Base-by-base conservation (phyloP, 2,888 invertebrate species). In the Anoplius nigerrimus region DNA sequence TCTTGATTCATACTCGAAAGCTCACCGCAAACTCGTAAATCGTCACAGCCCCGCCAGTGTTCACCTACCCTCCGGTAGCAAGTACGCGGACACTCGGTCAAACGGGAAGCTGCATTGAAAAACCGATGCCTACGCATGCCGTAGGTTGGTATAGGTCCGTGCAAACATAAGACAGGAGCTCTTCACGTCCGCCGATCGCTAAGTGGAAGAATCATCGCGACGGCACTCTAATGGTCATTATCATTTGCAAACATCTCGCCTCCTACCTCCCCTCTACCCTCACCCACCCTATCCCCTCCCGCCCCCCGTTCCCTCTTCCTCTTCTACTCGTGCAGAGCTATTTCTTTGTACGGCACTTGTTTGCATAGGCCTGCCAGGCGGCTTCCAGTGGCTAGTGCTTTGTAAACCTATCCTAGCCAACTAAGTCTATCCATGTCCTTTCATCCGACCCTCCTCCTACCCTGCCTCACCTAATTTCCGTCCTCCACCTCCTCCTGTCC, bases 121-220 rank as follows among this genome's bases (percentile, higher is more conserved):
- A 34, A 34, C 34, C 11, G n/a, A n/a, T n/a, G n/a, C n/a, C n/a
- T n/a, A n/a, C 11, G 8, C 1, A 34, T 34, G 11, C 34, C 8
- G 34, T 13, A n/a, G 4, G 34, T 34, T 34, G 34, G 34, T 34
- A 11, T 34, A 11, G 34, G 34, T 34, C 52, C 59, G 62, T 51
- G 69, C 68, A 84, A 85, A 82, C 76, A 82, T 71, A 81, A 84
- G 82, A 85, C 85, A 76, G 85, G 79, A 85, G 85, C 85, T 84
- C 82, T 83, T 81, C 75, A 75, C 81, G 76, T 76, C 69, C 72
- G 64, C 65, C 74, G 67, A 66, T 75, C 69, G 84, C 79, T 85
- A 85, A 85, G 83, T 84, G 83, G 76, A 82, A 84, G 83, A 84
- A 84, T 84, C 82, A 84, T 82, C 82, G 71, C 72, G 55, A 62